Evolutionary conservation across 2,888 invertebrate species (phyloP).

Genomic region (Leptodirus hochenwartii): DNA sequence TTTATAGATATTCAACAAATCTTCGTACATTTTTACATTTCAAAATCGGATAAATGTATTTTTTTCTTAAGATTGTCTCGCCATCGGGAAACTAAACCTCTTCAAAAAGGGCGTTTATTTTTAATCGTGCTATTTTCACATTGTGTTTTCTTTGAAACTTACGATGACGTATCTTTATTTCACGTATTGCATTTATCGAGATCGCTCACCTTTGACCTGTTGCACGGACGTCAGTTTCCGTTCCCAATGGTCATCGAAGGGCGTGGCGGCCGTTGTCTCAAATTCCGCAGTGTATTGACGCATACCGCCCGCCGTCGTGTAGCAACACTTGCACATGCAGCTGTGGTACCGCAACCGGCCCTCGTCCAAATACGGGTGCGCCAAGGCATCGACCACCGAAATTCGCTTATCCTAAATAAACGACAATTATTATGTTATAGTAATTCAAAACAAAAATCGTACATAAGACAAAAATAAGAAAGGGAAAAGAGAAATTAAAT

Average conservation of each 20-base stretch:
- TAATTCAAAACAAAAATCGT: conserved; percentile 6
- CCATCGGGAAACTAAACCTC: too few species aligned
- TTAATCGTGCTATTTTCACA: too few species aligned
- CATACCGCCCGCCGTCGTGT: conserved; percentile 54
- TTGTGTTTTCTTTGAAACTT: too few species aligned
- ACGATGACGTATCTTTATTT: too few species aligned
- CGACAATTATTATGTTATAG: too few species aligned
- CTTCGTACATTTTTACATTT: too few species aligned
- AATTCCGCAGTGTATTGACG: conserved; percentile 83
- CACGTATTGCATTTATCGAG: background rate
- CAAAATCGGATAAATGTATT: too few species aligned
- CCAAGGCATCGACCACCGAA: conserved; percentile 84
- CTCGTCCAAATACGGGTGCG: conserved; percentile 95
- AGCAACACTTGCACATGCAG: conserved; percentile 99
- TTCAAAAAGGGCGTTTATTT: too few species aligned
- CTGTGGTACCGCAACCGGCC: conserved; percentile 97
- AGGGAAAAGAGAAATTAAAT: too few species aligned
- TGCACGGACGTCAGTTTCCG: conserved; percentile 81
- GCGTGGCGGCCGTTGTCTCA: conserved; percentile 76
- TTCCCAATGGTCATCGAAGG: conserved; percentile 95
- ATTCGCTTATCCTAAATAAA: conserved; percentile 86
- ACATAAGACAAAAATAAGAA: conserved; percentile 1
- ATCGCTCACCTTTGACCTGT: conserved; percentile 77
- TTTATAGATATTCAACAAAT: too few species aligned
- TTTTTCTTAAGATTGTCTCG: too few species aligned